A percentile compares a stretch with the other conserved stretches of the same genome.
phyloP scores from a whole-genome alignment of 2,888 invertebrate genomes.

The Xanthorhoe designata region DNA sequence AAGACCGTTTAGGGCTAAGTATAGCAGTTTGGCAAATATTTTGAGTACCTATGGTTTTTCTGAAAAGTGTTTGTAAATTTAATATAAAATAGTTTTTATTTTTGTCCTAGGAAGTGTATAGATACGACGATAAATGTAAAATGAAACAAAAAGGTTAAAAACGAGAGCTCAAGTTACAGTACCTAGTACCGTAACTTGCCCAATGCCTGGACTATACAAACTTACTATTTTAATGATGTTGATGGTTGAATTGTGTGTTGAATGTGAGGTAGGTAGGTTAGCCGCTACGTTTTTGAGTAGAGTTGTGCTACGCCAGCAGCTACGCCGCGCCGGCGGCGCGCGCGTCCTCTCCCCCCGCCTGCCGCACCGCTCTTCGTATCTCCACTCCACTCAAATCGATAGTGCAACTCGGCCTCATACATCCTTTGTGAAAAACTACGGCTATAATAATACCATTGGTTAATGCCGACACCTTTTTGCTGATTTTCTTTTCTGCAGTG shows the following conservation, averaged over 20 bases:
- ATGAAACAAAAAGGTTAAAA: no score
- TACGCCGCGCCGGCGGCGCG: constrained; percentile 14
- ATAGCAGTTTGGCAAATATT: no score
- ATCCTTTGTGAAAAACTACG: constrained; percentile 38
- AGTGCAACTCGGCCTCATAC: constrained; percentile 46
- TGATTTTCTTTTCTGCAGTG: not conserved
- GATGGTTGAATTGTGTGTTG: not conserved
- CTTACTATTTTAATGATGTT: not conserved
- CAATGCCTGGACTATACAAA: no score
- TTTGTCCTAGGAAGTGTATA: no score
- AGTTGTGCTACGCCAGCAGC: constrained; percentile 19
- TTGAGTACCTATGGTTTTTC: no score
- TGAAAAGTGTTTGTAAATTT: no score
- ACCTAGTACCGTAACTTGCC: no score
- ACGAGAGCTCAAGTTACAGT: no score
- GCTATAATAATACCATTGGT: constrained; percentile 16
- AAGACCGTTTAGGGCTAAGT: no score
- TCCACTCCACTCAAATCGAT: constrained; percentile 46
- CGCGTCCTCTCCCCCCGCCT: constrained; percentile 15
- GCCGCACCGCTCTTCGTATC: constrained; percentile 36
- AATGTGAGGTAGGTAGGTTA: not conserved
- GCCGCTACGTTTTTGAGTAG: constrained; percentile 15
- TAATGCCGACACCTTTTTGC: not conserved
- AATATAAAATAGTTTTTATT: no score
- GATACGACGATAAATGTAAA: no score